Conservation (phyloP, 2,888 invertebrate species). For the Alsophila aescularia region DNA sequence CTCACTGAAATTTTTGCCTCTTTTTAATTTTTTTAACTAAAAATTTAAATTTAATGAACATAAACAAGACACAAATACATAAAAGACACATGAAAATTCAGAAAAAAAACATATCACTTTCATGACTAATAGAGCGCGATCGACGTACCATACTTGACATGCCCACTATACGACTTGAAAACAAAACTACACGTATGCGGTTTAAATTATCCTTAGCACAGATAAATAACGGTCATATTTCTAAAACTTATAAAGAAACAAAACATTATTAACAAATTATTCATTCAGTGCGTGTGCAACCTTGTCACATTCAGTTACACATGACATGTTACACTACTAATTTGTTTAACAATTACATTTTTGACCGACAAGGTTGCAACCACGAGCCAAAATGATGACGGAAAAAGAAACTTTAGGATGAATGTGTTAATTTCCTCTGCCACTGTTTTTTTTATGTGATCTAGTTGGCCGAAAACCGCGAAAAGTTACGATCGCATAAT, state of each 20-base stretch:
- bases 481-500: too few relatives aligned
- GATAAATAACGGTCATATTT: conserved; percentile 7
- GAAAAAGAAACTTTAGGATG: not conserved
- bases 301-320: conserved; percentile 28
- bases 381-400: not conserved
- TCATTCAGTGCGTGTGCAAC: conserved; percentile 19
- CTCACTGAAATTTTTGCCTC: too few relatives aligned
- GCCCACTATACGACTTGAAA: not conserved
- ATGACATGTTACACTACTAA: conserved; percentile 1
- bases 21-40: too few relatives aligned
- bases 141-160: conserved; percentile 5
- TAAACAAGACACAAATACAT: too few relatives aligned
- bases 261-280: conserved; percentile 14
- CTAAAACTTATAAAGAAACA: not conserved
- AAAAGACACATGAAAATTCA: not conserved
- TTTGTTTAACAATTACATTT: conserved; percentile 11
- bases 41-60: not conserved
- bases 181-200: not conserved
- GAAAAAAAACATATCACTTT: conserved; percentile 1
- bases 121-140: conserved; percentile 11
- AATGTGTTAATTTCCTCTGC: not conserved
- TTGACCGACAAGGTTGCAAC: conserved; percentile 15
- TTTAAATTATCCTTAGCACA: conserved; percentile 8
- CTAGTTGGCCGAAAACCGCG: too few relatives aligned
- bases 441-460: not conserved